These are phyloP conservation scores for Drosophila subquinaria DNA, from an alignment of 2,888 invertebrate genomes.

Conservation along the genomic window DNA sequence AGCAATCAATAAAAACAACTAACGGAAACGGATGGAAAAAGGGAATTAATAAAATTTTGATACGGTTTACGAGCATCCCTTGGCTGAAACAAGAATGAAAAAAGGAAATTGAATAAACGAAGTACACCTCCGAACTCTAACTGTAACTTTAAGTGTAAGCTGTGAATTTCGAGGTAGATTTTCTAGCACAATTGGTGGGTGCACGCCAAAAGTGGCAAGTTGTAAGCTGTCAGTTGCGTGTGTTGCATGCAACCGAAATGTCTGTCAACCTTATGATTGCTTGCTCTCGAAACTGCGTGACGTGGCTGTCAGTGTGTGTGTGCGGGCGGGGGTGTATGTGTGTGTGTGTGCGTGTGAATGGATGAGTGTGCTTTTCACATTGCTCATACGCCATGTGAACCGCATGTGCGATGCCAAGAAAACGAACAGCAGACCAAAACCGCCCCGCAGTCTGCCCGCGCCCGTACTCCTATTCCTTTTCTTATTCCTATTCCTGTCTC, in stretches of 20 bases:
- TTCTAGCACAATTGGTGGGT: conserved; percentile 67
- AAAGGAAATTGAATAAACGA: conserved; percentile 9
- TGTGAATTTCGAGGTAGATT: conserved; percentile 15
- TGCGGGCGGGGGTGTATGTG: background rate
- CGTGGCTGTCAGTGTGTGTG: conserved; percentile 40
- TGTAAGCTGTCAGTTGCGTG: conserved; percentile 22
- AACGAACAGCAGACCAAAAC: conserved; percentile 40
- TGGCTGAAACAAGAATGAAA: conserved; percentile 6
- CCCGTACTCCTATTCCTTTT: background rate
- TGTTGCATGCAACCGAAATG: conserved; percentile 47
- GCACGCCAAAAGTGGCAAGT: conserved; percentile 46
- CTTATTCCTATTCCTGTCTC: too few species aligned
- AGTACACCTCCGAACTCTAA: conserved; percentile 19
- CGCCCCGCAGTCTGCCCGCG: background rate
- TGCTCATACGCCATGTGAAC: conserved; percentile 67
- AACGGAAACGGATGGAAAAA: conserved; percentile 30
- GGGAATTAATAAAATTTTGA: conserved; percentile 46
- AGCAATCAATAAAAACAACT: conserved; percentile 12
- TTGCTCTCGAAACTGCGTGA: conserved; percentile 38
- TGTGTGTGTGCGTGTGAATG: conserved; percentile 8
- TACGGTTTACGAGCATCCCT: conserved; percentile 47
- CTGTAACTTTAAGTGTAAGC: conserved; percentile 8
- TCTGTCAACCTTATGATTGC: conserved; percentile 23
- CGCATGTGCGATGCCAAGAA: conserved; percentile 47
- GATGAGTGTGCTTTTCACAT: conserved; percentile 40